Evolutionary conservation across 2,888 invertebrate species (phyloP), one percentile per base, ranked within the genome.

Genomic region (Synergus laeviventris): DNA sequence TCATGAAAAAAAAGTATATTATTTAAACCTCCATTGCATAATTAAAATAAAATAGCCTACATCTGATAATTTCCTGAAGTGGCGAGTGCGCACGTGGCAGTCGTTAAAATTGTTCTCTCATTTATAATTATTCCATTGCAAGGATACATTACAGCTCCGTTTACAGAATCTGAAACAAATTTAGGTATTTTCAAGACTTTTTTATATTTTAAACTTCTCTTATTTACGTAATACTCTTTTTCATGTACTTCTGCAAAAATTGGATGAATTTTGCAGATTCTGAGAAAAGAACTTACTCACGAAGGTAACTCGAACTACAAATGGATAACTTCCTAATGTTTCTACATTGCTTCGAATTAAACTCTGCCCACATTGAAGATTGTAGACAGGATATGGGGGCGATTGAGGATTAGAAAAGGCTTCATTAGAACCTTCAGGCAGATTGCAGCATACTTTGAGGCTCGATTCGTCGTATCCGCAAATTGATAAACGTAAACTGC

Each of bases 81-180:
- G 0, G 95, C 96, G 74, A 96, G 89, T 1, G 96, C 96, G 87
- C 96, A 96, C 86, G 96, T 95, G 0, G 96, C 96, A 0, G 96
- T 96, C 0, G 96, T 96, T 49, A 96, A 89, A 56, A 96, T 92
- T 0, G 94, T 91, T 56, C 92, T 91, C 79, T 91, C 89, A 80
- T 88, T 92, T 75, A 96, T 93, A 24, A 96, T 95, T 0, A 95
- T 94, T 2, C 96, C 96, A 66, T 94, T 94, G 87, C 96, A 96
- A 1, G 96, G 95, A 89, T 95, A 96, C 61, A 95, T 94, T 60
- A 94, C 93, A 79, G 94, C 94, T 3, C 95, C 94, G 0, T 93
- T 94, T 5, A 93, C 92, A 73, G 93, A 92, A 87, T 95, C 96
- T 96, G 87, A 62, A 92, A 59, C 42, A 42, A 42, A 12, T 42